A percentile compares a stretch with the other conserved stretches of the same genome.
These are phyloP conservation scores for Cheirogaleus major DNA, from an alignment of 2,797 vertebrate genomes.

Conservation along the genomic window DNA sequence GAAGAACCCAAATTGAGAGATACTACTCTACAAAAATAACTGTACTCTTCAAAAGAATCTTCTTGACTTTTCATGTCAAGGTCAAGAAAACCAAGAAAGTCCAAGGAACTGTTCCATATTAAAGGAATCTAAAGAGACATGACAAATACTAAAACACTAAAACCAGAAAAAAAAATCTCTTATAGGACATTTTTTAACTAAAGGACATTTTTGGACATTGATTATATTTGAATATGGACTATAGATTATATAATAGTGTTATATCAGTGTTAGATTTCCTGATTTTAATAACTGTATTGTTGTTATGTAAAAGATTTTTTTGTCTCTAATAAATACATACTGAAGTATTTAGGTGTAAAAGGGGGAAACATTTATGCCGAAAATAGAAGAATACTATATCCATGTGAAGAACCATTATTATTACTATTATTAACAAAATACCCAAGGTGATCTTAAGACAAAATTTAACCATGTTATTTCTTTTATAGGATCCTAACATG, in stretches of 20 bases:
- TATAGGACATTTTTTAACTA: neutral
- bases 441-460: neutral
- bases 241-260: neutral
- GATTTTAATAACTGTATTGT: neutral
- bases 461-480: neutral
- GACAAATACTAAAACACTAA: neutral
- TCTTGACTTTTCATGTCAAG: neutral
- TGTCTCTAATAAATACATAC: neutral
- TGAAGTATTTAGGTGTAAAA: neutral
- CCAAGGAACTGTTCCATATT: neutral
- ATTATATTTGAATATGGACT: constrained; percentile 15
- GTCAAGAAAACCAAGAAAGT: neutral
- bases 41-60: neutral
- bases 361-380: neutral
- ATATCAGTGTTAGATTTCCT: neutral
- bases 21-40: neutral
- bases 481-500: neutral
- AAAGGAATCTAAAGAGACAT: neutral
- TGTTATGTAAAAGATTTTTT: constrained; percentile 1
- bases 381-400: neutral
- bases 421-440: neutral
- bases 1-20: neutral
- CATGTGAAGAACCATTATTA: neutral
- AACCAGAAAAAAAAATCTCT: neutral
- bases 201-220: neutral